Base-by-base conservation (phyloP, 2,797 vertebrate genomes). In the Iguana delicatissima region DNA sequence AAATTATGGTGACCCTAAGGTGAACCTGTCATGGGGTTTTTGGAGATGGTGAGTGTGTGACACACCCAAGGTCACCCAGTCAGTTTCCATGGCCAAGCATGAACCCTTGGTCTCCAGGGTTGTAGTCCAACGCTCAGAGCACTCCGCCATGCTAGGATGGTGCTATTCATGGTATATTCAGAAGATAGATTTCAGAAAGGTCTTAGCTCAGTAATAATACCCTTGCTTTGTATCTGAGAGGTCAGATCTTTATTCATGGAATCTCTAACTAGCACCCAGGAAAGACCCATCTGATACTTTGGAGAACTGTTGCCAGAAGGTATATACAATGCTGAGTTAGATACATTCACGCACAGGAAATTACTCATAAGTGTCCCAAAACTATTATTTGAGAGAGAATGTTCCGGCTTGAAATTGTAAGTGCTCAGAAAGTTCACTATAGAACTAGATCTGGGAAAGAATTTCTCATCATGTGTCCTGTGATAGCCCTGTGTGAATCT, bases 401-500 rank as follows among this genome's bases (percentile, higher is more conserved):
- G 52, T 57, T 3, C 72, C 52, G 29, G n/a, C 26, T 80, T n/a
- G 29, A 80, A 64, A 46, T 6, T 50, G 2, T 87, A 62, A 38
- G 35, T 62, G 35, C 2, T 20, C 24, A 77, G 26, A 72, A 73
- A 50, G 18, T 20, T 29, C 26, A 18, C 57, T 82, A 62, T 38
- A 67, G 0, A 84, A 5, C 35, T 42, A n/a, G 32, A 52, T 55
- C 42, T 32, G n/a, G 50, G 3, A 55, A 3, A 55, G 67, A 42
- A 38, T 76, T 57, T 76, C 10, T 22, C 42, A 52, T 50, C 29
- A 86, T 18, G 52, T 42, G 32, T 24, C 1, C 6, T 55, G 46
- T n/a, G 35, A 76, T 55, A 59, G 85, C 42, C 79, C 77, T 81
- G 72, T 80, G 42, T 29, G 26, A 86, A 4, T 87, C 85, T 64